Evolutionary conservation across 2,888 invertebrate genomes (phyloP).

Genomic region (Sphaerophoria rueppellii): DNA sequence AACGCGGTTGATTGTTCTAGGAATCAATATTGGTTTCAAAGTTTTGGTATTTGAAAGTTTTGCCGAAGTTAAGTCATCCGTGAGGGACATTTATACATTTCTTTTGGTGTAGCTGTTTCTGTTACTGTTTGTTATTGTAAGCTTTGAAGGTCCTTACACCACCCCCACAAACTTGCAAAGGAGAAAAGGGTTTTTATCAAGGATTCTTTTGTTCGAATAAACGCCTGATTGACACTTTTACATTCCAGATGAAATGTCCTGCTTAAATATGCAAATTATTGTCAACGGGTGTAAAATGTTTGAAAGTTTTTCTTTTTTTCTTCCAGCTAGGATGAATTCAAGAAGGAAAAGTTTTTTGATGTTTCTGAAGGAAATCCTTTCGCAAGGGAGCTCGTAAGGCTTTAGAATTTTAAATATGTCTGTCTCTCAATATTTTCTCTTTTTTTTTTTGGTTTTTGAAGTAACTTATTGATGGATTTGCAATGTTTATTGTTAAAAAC

Average conservation of each 20-base stretch:
- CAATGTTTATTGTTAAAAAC: no score
- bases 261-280: slow-evolving; percentile 17
- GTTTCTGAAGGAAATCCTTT: no score
- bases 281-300: not conserved
- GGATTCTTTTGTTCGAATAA: slow-evolving; percentile 10
- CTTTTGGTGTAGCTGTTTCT: not conserved
- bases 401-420: no score
- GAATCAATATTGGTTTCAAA: slow-evolving; percentile 38
- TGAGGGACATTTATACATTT: slow-evolving; percentile 37
- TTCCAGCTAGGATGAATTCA: no score
- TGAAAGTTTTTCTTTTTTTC: not conserved
- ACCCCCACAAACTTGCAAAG: not conserved
- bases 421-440: no score
- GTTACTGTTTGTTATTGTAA: not conserved
- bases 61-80: slow-evolving; percentile 40
- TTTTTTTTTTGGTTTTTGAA: no score
- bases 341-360: no score
- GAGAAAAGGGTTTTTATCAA: slow-evolving; percentile 7
- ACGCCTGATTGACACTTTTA: slow-evolving; percentile 30
- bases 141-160: no score
- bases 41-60: slow-evolving; percentile 28
- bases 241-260: not conserved
- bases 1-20: not conserved
- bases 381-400: no score
- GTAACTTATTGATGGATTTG: no score